These are phyloP conservation scores for Arbacia lixula DNA, from an alignment of 53 echinoderm and acorn worm species.

Conservation along the genomic window DNA sequence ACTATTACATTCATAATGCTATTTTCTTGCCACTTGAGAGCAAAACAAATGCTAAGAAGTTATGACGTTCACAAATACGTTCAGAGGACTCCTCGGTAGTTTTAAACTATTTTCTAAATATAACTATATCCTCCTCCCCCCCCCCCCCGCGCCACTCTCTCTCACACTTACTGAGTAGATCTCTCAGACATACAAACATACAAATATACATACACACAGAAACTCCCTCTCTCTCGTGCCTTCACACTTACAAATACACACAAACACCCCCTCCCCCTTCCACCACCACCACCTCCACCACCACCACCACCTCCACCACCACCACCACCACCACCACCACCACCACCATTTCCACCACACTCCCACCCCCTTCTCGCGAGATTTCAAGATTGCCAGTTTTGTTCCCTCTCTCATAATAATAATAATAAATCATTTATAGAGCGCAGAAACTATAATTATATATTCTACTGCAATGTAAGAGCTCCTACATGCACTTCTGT, in stretches of 20 bases:
- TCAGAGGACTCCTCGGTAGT: too few relatives aligned
- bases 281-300: neutral
- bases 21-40: too few relatives aligned
- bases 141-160: neutral
- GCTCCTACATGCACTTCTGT: too few relatives aligned
- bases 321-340: neutral
- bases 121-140: neutral
- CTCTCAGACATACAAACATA: neutral
- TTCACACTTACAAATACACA: neutral
- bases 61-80: too few relatives aligned
- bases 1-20: too few relatives aligned
- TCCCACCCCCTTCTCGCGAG: neutral
- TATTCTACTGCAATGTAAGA: too few relatives aligned
- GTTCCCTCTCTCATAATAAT: too few relatives aligned
- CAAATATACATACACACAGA: neutral
- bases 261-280: neutral
- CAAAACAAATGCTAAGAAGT: too few relatives aligned
- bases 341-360: neutral
- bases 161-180: neutral
- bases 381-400: too few relatives aligned
- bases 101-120: too few relatives aligned
- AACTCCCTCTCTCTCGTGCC: neutral
- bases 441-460: too few relatives aligned
- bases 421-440: too few relatives aligned
- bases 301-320: neutral